Percentiles rank a stretch among this genome's conserved stretches.
Conservation (phyloP, 1,140 invertebrate genomes). For the Sitophilus oryzae region DNA sequence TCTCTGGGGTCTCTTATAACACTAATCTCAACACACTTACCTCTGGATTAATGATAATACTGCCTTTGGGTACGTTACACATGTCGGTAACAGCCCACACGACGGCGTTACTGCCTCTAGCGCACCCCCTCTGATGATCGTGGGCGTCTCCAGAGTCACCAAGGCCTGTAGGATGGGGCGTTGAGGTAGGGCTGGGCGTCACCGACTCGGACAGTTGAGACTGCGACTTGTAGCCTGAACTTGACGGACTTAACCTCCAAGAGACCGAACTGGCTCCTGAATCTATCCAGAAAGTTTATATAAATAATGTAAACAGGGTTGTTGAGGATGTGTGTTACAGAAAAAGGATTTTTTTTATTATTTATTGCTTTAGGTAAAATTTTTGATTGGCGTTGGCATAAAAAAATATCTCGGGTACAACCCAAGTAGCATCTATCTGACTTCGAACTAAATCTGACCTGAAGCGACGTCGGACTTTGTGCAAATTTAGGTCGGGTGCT, state of each 20-base stretch:
- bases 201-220: conserved; percentile 68
- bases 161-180: conserved; percentile 34
- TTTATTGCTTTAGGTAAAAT: too few relatives aligned
- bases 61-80: conserved; percentile 73
- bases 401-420: too few relatives aligned
- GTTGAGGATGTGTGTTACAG: too few relatives aligned
- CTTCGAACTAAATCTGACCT: too few relatives aligned
- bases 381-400: too few relatives aligned
- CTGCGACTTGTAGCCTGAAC: conserved; percentile 73
- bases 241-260: conserved; percentile 71
- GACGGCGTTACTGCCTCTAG: conserved; percentile 46
- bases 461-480: too few relatives aligned
- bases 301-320: too few relatives aligned
- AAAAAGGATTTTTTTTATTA: too few relatives aligned
- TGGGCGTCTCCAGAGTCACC: conserved; percentile 18
- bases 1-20: too few relatives aligned
- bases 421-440: too few relatives aligned
- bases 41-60: conserved; percentile 80
- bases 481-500: too few relatives aligned
- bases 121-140: conserved; percentile 13
- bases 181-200: conserved; percentile 64
- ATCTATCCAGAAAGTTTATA: conserved; percentile 50
- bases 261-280: conserved; percentile 63
- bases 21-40: conserved; percentile 39
- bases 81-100: conserved; percentile 83